Evolutionary conservation across 2,797 vertebrate species (phyloP).

Genomic region (Helicolenus hilgendorfi): DNA sequence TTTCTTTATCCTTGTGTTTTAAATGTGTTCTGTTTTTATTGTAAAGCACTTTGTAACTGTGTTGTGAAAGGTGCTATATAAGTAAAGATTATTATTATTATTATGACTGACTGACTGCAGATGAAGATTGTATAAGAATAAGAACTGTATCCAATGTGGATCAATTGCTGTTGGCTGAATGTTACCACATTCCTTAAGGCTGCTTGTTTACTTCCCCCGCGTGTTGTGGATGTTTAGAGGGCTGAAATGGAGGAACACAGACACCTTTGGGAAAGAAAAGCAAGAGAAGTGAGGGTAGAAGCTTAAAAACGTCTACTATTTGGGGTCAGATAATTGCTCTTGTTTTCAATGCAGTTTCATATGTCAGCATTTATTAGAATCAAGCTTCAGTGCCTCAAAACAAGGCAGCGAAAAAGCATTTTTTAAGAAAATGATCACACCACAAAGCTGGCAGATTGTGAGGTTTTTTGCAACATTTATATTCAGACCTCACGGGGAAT

Average conservation of each 20-base stretch:
- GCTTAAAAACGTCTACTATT: neutral
- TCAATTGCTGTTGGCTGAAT: neutral
- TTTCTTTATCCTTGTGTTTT: too few relatives aligned
- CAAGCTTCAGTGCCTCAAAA: neutral
- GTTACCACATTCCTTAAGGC: neutral
- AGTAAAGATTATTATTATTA: too few relatives aligned
- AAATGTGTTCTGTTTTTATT: too few relatives aligned
- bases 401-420: neutral
- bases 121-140: neutral
- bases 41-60: too few relatives aligned
- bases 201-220: neutral
- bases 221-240: neutral
- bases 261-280: neutral
- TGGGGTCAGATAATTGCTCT: neutral
- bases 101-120: neutral
- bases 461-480: slow-evolving; percentile 24
- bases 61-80: too few relatives aligned
- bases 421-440: neutral
- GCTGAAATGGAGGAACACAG: slow-evolving; percentile 2
- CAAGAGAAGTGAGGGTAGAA: neutral
- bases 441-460: neutral
- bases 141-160: neutral
- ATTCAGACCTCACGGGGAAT: slow-evolving; percentile 11
- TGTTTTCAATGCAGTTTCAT: slow-evolving; percentile 4
- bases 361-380: slow-evolving; percentile 17